phyloP scores from a whole-genome alignment of 23 tunicate genomes.

The Ciona savignyi region DNA sequence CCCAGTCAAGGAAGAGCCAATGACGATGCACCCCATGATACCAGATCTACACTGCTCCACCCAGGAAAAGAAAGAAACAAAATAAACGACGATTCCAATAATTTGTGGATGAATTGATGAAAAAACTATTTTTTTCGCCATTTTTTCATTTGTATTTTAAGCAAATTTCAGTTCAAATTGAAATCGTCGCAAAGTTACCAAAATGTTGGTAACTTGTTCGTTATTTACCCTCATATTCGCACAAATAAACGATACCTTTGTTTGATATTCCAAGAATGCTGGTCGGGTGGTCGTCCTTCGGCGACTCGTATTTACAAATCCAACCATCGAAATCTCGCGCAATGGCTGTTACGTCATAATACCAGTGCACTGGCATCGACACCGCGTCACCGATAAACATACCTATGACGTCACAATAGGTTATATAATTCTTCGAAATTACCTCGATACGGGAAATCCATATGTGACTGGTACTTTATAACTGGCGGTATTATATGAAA shows the following conservation, averaged over 20 bases:
- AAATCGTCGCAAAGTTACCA: no score
- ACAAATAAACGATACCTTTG: neutral
- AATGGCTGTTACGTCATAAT: conserved; percentile 54
- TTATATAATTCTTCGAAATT: no score
- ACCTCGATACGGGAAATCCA: no score
- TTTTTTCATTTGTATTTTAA: no score
- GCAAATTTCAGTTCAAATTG: no score
- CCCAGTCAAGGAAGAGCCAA: neutral
- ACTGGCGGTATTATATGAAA: no score
- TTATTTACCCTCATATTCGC: no score
- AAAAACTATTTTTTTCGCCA: no score
- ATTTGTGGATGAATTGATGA: no score
- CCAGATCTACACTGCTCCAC: neutral
- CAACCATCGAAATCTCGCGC: conserved; percentile 48
- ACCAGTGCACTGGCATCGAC: conserved; percentile 79
- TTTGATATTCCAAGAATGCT: conserved; percentile 20
- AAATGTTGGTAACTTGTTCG: no score
- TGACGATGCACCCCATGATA: neutral
- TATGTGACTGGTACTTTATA: no score
- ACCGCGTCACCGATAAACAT: conserved; percentile 56
- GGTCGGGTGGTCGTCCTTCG: conserved; percentile 45
- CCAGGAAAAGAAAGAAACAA: neutral
- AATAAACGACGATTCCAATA: no score
- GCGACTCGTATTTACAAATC: conserved; percentile 48
- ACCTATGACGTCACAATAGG: conserved; percentile 4